These are phyloP conservation scores for Hippoglossus hippoglossus DNA, from an alignment of 2,797 vertebrate species.

Conservation along the genomic window DNA sequence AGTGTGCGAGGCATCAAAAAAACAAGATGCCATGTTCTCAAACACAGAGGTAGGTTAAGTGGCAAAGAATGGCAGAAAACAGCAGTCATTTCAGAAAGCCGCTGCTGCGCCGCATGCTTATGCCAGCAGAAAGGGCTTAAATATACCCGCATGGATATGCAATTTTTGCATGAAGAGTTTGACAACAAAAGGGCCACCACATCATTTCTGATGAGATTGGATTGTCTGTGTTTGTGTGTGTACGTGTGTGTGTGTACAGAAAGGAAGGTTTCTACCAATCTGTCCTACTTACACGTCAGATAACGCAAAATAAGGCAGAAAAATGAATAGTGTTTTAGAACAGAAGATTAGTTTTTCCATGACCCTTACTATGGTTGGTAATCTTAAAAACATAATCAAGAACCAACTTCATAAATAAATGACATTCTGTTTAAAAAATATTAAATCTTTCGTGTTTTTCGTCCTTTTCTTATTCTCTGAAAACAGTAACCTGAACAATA, in stretches of 20 bases:
- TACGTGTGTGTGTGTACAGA: constrained; percentile 31
- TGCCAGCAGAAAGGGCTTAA: constrained; percentile 87
- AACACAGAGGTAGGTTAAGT: constrained; percentile 77
- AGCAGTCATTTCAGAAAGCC: constrained; percentile 62
- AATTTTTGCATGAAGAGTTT: constrained; percentile 78
- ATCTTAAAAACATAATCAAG: background rate
- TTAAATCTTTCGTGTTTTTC: too few species aligned
- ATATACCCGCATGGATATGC: constrained; percentile 84
- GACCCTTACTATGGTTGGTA: background rate
- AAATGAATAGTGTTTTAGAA: constrained; percentile 20
- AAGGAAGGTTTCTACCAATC: constrained; percentile 54
- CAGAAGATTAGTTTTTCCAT: constrained; percentile 19
- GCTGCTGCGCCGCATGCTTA: constrained; percentile 80
- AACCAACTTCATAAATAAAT: background rate
- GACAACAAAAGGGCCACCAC: constrained; percentile 82
- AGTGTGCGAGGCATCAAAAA: constrained; percentile 67
- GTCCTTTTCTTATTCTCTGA: too few species aligned
- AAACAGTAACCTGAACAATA: too few species aligned
- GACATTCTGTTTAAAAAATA: background rate
- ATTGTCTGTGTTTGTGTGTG: constrained; percentile 44
- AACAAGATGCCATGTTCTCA: constrained; percentile 58
- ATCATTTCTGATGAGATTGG: constrained; percentile 79
- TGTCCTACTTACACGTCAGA: constrained; percentile 69
- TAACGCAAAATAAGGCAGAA: constrained; percentile 56
- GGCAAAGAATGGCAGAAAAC: constrained; percentile 68